Conservation (phyloP, 2,888 invertebrate species). For the Mesorhabditis sp. region DNA sequence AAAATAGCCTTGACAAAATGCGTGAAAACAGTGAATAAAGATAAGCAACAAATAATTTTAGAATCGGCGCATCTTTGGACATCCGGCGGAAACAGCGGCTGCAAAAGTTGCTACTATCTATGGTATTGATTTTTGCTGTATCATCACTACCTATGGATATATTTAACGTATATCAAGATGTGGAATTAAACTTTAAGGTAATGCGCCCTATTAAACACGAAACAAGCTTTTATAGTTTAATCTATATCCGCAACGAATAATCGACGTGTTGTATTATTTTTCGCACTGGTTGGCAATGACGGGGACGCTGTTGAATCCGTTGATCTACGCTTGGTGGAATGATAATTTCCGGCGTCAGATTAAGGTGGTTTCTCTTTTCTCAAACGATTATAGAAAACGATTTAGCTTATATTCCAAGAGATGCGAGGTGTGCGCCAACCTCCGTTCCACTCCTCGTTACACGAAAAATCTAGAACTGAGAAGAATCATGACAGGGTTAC, state of each 20-base stretch:
- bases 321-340: constrained; percentile 45
- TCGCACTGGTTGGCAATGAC: constrained; percentile 86
- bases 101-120: constrained; percentile 91
- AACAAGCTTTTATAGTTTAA: not conserved
- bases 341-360: constrained; percentile 43
- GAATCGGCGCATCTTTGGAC: constrained; percentile 65
- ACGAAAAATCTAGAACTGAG: not conserved
- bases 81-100: constrained; percentile 83
- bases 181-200: constrained; percentile 33
- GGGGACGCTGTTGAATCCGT: constrained; percentile 86
- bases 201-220: constrained; percentile 12
- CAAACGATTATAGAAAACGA: too few relatives aligned
- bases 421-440: not conserved
- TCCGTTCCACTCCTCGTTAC: not conserved
- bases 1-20: too few relatives aligned
- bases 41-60: not conserved
- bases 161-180: constrained; percentile 42
- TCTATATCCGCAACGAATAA: constrained; percentile 9
- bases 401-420: not conserved
- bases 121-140: constrained; percentile 87
- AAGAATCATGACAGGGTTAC: not conserved
- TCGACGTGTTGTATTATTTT: constrained; percentile 72
- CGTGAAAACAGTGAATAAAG: too few relatives aligned
- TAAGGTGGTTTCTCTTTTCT: constrained; percentile 15
- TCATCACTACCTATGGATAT: constrained; percentile 68